Percentiles rank a stretch among this genome's conserved stretches.
phyloP scores from a whole-genome alignment of 2,797 vertebrate species.

The Myotis daubentonii region DNA sequence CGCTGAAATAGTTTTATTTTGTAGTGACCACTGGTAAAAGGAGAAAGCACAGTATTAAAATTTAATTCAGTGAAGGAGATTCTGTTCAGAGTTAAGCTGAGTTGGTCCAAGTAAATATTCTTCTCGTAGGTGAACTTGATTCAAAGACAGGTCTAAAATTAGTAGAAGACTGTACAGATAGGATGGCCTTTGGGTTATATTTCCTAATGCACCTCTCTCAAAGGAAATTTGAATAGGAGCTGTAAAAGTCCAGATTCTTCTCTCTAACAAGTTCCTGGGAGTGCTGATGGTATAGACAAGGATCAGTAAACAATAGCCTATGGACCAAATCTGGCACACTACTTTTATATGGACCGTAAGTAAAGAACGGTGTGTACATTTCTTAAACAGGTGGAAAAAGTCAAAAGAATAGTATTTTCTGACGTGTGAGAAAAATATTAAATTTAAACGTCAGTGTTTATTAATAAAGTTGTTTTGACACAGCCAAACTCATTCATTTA shows the following conservation, averaged over 20 bases:
- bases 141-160: conserved; percentile 25
- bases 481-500: neutral
- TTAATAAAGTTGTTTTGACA: conserved; percentile 39
- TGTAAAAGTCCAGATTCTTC: neutral
- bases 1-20: neutral
- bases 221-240: neutral
- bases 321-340: neutral
- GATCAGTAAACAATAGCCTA: neutral
- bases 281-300: neutral
- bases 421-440: neutral
- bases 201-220: conserved; percentile 1
- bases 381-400: conserved; percentile 15
- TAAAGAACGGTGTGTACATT: neutral
- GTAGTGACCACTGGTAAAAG: conserved; percentile 17
- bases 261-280: neutral
- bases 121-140: neutral
- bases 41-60: conserved; percentile 5
- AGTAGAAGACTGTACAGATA: neutral
- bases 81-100: neutral
- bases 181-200: neutral
- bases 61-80: neutral
- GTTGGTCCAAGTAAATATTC: neutral
- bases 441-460: conserved; percentile 34
- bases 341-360: neutral
- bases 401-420: neutral